Evolutionary conservation across 2,888 invertebrate genomes (phyloP), one percentile per base, ranked within the genome.

Genomic region (Psylliodes chrysocephalus): DNA sequence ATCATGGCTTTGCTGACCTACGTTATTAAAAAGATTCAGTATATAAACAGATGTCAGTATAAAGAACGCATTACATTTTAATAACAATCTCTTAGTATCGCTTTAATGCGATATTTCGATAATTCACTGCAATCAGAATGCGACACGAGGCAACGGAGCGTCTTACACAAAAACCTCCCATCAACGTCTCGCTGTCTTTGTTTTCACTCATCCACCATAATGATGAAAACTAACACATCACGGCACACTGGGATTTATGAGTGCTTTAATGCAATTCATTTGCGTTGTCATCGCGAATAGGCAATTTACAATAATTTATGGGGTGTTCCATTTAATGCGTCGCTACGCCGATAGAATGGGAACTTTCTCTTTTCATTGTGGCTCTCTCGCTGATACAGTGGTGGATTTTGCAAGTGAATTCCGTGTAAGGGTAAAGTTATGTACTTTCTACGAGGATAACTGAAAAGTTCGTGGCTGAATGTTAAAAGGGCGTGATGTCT

Each of bases 241-340:
- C 71, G 73, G 66, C 67, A 67, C 67, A 66, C 47, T 68, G 75
- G 73, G 63, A 75, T 75, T 75, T 75, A 75, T 71, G 73, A 73
- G 69, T 63, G 67, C 64, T 55, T 63, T 73, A 72, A 74, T 74
- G 71, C 69, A 72, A 74, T 74, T 72, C 73, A 74, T 74, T 74
- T 71, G 71, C 63, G 69, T 62, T 71, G 69, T 68, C 69, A 68
- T 71, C 71, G 70, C 68, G 71, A 69, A 71, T 66, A 68, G 70
- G 74, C 74, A 72, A 73, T 74, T 73, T 71, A 53, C 67, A 35
- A 64, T 72, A 74, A 74, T 74, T 74, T 74, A 74, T 74, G 72
- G 74, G 71, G 74, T 74, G 74, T 72, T 72, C 67, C 66, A 67
- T 67, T 64, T 61, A 63, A 61, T 70, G 64, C 65, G 68, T 62